phyloP scores from a whole-genome alignment of 2,113 vertebrate genomes.

The Lanius ludovicianus region DNA sequence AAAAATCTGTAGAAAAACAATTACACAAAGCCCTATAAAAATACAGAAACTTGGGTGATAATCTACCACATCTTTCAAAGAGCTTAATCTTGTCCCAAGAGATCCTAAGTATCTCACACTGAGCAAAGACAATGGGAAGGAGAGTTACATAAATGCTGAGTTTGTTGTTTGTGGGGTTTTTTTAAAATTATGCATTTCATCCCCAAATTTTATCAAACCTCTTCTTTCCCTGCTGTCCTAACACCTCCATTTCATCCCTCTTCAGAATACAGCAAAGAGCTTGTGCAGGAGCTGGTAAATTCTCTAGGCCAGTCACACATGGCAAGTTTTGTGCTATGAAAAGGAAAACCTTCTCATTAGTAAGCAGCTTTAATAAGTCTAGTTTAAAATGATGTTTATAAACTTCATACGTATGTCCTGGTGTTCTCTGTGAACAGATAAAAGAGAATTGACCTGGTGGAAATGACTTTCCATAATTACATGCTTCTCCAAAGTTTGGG shows the following conservation, averaged over 20 bases:
- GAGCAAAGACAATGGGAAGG: not conserved
- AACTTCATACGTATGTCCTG: not conserved
- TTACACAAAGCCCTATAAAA: not conserved
- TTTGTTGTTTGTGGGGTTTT: not conserved
- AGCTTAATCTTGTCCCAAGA: not conserved
- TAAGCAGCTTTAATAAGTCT: not conserved
- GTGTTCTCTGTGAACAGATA: not conserved
- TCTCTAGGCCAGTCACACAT: not conserved
- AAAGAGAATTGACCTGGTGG: not conserved
- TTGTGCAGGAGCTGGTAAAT: not conserved
- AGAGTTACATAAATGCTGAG: not conserved
- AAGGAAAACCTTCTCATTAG: slow-evolving; percentile 6
- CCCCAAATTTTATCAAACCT: not conserved
- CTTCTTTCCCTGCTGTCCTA: not conserved
- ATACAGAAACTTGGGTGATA: not conserved
- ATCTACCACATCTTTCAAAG: not conserved
- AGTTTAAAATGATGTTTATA: not conserved
- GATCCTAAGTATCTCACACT: not conserved
- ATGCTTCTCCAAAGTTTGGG: not conserved
- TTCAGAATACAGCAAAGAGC: not conserved
- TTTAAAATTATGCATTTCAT: not conserved
- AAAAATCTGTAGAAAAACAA: not conserved
- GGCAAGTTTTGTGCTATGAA: not conserved
- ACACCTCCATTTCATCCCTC: not conserved
- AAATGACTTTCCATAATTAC: not conserved